Evolutionary conservation across 2,113 vertebrate genomes (phyloP).

Genomic region (Notarius lentiginosus): DNA sequence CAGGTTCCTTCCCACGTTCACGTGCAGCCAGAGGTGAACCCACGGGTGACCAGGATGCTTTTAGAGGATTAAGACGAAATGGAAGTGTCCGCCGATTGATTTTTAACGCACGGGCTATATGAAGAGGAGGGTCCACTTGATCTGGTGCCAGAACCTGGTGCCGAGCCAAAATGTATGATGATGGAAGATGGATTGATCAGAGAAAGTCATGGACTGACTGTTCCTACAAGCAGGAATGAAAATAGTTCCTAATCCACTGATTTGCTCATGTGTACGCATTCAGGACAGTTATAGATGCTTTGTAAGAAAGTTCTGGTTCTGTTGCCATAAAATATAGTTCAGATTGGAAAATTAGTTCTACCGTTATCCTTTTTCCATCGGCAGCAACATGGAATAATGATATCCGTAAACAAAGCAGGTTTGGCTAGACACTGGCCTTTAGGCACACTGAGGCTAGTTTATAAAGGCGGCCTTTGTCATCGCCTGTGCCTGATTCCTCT

Average conservation of each 20-base stretch:
- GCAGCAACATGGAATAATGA: background rate
- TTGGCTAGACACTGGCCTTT: constrained; percentile 17
- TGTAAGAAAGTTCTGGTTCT: background rate
- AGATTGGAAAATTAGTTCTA: background rate
- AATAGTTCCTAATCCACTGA: background rate
- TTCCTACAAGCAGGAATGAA: background rate
- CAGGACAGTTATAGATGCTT: background rate
- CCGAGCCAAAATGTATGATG: background rate
- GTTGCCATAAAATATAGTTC: background rate
- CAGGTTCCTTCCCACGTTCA: background rate
- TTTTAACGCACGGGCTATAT: constrained; percentile 9
- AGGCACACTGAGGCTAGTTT: constrained; percentile 13
- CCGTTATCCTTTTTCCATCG: background rate
- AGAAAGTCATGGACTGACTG: background rate
- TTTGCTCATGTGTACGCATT: background rate
- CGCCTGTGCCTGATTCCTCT: constrained; percentile 1
- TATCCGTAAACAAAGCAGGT: constrained; percentile 24
- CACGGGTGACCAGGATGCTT: constrained; percentile 29
- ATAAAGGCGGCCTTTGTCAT: constrained; percentile 29
- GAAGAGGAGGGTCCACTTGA: background rate
- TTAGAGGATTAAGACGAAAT: constrained; percentile 50
- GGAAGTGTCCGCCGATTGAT: constrained; percentile 39
- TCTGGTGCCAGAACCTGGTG: constrained; percentile 9
- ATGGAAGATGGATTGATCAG: background rate
- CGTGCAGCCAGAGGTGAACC: constrained; percentile 26